Base-by-base conservation (phyloP, 2,888 invertebrate genomes). In the Rhagium mordax region DNA sequence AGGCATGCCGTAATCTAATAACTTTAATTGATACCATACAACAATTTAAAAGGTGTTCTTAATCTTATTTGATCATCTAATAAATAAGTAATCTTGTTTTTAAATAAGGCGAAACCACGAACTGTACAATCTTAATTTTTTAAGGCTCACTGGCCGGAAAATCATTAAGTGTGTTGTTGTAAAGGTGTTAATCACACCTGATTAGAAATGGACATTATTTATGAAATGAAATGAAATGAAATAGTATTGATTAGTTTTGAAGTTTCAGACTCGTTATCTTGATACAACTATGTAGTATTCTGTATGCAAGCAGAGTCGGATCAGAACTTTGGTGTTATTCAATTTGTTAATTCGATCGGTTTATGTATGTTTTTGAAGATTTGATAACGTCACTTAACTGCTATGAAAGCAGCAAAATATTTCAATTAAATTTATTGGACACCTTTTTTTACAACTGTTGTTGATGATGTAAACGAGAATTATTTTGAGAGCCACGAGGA, bases 201-300 rank as follows among this genome's bases (percentile, higher is more conserved):
- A 65, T 65, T 65, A 65, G 48, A 65, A 65, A 41, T 15, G 33
- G 33, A 53, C 41, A 27, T 53, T 65, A 65, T 65, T 65, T 65
- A 65, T 65, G 53, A 53, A 65, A 65, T 65, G 65, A 53, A 53
- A 65, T 65, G 53, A 53, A 65, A 65, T 65, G 65, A 53, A 53
- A 65, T 65, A 41, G 15, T 65, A 33, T 33, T 53, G 65, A 65
- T 59, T 33, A 27, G 59, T 29, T 59, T 59, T 65, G 51, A n/a
- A 29, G 20, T 20, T 53, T 65, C 20, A 65, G 27, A 53, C 5
- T 27, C 20, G 65, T 33, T 65, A 53, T 65, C 65, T 65, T 21
- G 29, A 65, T 65, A 65, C 47, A n/a, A 6, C 8, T 13, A 15
- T 55, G 4, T 29, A 49, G 4, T 24, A 49, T 27, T 64, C 8